Percentiles rank a stretch among this genome's conserved stretches.
phyloP scores from a whole-genome alignment of 2,113 vertebrate genomes.

The Ceyx melanurus region DNA sequence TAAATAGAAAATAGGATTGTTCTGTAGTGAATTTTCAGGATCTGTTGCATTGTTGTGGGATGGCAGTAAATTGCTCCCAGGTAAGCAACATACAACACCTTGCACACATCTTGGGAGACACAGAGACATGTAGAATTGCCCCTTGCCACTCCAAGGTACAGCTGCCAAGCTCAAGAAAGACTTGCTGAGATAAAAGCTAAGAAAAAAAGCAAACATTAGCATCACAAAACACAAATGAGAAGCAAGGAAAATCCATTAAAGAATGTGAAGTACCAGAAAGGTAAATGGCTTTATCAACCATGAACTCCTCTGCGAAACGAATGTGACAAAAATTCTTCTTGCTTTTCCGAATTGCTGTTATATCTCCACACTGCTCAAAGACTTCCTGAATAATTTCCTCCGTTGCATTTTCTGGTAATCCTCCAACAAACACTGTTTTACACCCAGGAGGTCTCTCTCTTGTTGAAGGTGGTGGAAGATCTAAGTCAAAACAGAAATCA shows the following conservation, averaged over 20 bases:
- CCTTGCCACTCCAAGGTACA: constrained; percentile 6
- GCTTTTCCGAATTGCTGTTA: constrained; percentile 90
- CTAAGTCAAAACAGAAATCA: constrained; percentile 74
- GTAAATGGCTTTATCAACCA: constrained; percentile 93
- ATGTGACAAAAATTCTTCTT: constrained; percentile 96
- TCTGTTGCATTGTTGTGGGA: neutral
- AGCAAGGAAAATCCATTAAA: constrained; percentile 51
- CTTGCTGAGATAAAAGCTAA: constrained; percentile 36
- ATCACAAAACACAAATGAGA: constrained; percentile 63
- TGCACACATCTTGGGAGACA: neutral
- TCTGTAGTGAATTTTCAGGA: constrained; percentile 8
- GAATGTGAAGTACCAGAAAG: constrained; percentile 84
- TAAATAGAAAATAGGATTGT: neutral
- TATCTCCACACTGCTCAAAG: constrained; percentile 90
- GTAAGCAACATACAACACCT: neutral
- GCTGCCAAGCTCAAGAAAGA: neutral
- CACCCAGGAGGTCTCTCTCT: constrained; percentile 90
- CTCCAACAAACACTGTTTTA: constrained; percentile 91
- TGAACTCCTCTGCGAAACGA: constrained; percentile 89
- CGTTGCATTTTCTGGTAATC: constrained; percentile 88
- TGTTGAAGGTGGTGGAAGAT: constrained; percentile 89
- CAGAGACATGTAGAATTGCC: neutral
- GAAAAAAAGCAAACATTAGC: constrained; percentile 51
- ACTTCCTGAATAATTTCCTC: constrained; percentile 90
- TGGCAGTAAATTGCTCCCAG: neutral